These are phyloP conservation scores for Phyllopteryx taeniolatus DNA, from an alignment of 2,113 vertebrate species.

Conservation along the genomic window DNA sequence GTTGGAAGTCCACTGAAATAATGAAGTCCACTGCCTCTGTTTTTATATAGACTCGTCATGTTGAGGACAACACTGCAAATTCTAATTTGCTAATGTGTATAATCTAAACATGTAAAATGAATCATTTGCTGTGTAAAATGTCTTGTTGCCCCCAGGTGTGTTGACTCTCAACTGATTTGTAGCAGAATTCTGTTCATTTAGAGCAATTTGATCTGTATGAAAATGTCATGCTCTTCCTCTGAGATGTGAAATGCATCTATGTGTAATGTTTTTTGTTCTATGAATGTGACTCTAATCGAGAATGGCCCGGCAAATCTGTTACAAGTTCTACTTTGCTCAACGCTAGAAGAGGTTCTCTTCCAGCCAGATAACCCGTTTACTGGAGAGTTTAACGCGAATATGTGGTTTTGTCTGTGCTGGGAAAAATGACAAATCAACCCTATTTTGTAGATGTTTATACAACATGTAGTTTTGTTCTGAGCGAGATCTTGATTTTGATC, in stretches of 20 bases:
- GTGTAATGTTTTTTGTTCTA: neutral
- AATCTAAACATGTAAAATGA: neutral
- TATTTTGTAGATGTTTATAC: conserved; percentile 21
- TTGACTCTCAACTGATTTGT: neutral
- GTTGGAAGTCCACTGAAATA: neutral
- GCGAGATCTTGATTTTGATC: conserved; percentile 19
- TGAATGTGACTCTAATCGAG: conserved; percentile 15
- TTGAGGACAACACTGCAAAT: neutral
- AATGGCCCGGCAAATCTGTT: conserved; percentile 2
- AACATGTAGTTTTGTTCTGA: conserved; percentile 30
- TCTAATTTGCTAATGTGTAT: neutral
- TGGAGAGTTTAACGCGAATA: conserved; percentile 16
- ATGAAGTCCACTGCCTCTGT: neutral
- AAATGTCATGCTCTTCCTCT: neutral
- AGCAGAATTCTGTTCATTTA: neutral
- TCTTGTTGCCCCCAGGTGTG: neutral
- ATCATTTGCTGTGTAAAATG: neutral
- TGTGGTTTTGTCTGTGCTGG: conserved; percentile 32
- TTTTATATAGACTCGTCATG: neutral
- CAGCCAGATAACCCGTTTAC: neutral
- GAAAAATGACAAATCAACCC: conserved; percentile 26
- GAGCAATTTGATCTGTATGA: neutral
- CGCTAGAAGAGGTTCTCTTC: neutral
- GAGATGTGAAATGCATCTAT: no score
- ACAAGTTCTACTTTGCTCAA: conserved; percentile 6